Base-by-base conservation (phyloP, 2,113 vertebrate genomes). In the Cinclus cinclus region DNA sequence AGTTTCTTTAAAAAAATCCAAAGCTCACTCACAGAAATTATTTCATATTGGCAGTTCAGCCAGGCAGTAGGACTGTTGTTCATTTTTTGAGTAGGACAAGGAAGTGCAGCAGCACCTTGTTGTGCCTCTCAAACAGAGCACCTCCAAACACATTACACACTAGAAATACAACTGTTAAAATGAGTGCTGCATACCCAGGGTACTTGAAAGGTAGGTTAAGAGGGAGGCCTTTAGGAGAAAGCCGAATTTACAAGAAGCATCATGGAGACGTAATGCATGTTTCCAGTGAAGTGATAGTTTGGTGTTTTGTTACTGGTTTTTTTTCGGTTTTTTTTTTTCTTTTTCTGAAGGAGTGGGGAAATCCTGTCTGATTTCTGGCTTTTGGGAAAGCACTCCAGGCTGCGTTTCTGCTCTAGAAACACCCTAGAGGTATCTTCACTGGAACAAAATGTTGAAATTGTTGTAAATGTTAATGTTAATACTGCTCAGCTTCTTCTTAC, bases 1-100 rank as follows among this genome's bases (percentile, higher is more conserved):
- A 41, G 37, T 90, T 95, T 90, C 93, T 91, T 96, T 63, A 46
- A 83, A 91, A 86, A n/a, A 65, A 14, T 64, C 63, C 41, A 69
- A 39, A 93, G 53, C 33, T 86, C 4, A 7, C 94, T 94, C 60
- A 28, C 0, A 0, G 83, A 24, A 4, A 79, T 65, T 16, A 49
- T 64, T 92, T 90, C 75, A 75, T 30, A 50, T 20, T 78, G 49
- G 4, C 64, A 78, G 83, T 64, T 96, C 55, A 75, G 42, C 47
- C 47, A 75, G 31, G 28, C 52, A 71, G 67, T 77, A 83, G 20
- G 37, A 83, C 24, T 83, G 44, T 55, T 92, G 28, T 33, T 91
- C 19, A 23, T 24, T 95, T 83, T 74, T 74, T 86, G 30, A 86
- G 64, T 83, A 94, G 82, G 69, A 56, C 25, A 49, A 31, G 65